Evolutionary conservation across 2,797 vertebrate species (phyloP).

Genomic region (Vireo griseus): DNA sequence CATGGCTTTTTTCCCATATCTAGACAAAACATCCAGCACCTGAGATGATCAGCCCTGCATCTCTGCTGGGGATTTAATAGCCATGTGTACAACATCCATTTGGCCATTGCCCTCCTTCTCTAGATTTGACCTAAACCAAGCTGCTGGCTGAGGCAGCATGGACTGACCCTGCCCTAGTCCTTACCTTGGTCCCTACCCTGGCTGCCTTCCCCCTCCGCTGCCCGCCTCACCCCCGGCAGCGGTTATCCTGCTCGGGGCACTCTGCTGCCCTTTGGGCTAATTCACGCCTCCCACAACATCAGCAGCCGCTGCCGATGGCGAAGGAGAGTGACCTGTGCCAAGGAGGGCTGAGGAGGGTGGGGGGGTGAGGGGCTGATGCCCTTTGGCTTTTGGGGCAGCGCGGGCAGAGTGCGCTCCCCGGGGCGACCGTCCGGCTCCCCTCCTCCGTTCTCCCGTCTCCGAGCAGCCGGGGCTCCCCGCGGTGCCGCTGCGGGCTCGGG

Average conservation of each 20-base stretch:
- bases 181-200: not conserved
- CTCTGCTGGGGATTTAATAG: not conserved
- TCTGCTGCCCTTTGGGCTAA: not conserved
- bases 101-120: not conserved
- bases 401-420: accelerated
- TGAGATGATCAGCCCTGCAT: not conserved
- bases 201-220: not conserved
- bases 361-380: no score
- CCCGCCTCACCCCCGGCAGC: accelerated
- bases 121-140: not conserved
- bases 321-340: not conserved
- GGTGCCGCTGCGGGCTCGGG: not conserved
- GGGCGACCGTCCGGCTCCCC: not conserved
- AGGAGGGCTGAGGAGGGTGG: no score
- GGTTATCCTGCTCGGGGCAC: not conserved
- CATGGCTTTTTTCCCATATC: accelerated
- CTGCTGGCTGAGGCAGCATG: not conserved
- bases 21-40: not conserved
- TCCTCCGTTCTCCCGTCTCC: not conserved
- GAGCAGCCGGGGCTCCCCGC: not conserved
- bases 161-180: not conserved
- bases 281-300: not conserved
- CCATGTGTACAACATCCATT: not conserved
- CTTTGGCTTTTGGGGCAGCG: not conserved
- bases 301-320: not conserved